A percentile compares a stretch with the other conserved stretches of the same genome.
Evolutionary conservation across 2,113 vertebrate genomes (phyloP).

Genomic region (Plecotus auritus): DNA sequence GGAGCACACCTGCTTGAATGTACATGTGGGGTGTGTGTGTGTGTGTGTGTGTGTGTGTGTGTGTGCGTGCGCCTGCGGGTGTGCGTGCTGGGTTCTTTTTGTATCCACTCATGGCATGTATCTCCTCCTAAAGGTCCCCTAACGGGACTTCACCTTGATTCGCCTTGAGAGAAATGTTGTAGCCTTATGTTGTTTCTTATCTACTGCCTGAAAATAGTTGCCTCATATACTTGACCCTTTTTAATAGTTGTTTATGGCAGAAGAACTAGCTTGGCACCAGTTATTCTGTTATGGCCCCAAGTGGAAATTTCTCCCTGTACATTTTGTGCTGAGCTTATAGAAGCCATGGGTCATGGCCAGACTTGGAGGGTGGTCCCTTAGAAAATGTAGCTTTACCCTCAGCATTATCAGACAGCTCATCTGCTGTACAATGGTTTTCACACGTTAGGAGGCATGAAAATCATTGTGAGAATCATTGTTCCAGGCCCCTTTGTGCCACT

Average conservation of each 20-base stretch:
- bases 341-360: neutral
- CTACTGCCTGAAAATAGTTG: neutral
- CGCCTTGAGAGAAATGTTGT: neutral
- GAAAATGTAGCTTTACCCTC: neutral
- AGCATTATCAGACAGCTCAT: neutral
- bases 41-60: too few relatives aligned
- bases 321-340: neutral
- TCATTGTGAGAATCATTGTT: neutral
- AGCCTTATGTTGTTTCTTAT: neutral
- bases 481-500: neutral
- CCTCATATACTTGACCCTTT: neutral
- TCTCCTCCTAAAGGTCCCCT: neutral
- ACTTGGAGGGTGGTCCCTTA: neutral
- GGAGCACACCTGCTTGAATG: neutral
- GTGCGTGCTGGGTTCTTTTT: neutral
- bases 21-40: too few relatives aligned
- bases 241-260: neutral
- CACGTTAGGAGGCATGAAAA: neutral
- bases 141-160: neutral
- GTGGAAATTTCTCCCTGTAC: neutral
- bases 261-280: neutral
- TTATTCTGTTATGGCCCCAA: neutral
- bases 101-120: neutral
- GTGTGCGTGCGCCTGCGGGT: accelerated
- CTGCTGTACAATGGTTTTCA: neutral